Percentiles rank a stretch among this genome's conserved stretches.
Evolutionary conservation across 2,888 invertebrate genomes (phyloP).

Genomic region (Griposia aprilina): DNA sequence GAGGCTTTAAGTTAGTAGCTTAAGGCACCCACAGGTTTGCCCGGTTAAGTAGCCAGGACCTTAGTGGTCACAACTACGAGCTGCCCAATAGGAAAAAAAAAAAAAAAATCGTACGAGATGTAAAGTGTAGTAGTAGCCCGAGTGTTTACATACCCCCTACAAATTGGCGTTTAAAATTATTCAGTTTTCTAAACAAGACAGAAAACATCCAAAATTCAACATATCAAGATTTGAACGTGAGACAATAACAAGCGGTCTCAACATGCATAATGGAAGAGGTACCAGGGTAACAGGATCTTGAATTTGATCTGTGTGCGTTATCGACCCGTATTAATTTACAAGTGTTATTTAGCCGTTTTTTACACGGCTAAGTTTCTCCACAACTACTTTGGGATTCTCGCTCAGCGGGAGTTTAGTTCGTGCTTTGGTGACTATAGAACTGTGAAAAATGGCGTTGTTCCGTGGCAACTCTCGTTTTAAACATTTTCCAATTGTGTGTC

Average conservation of each 20-base stretch:
- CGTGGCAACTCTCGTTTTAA: slow-evolving; percentile 10
- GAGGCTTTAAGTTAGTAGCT: too few species aligned
- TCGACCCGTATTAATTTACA: slow-evolving; percentile 50
- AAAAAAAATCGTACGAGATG: too few species aligned
- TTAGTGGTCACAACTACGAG: too few species aligned
- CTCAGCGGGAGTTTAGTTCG: not conserved
- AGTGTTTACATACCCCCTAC: not conserved
- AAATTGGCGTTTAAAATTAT: not conserved
- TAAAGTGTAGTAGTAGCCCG: not conserved
- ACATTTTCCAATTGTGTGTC: not conserved
- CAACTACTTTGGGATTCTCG: not conserved
- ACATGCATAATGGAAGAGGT: slow-evolving; percentile 67
- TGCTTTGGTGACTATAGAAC: not conserved
- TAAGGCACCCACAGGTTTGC: too few species aligned
- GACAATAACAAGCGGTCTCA: slow-evolving; percentile 16
- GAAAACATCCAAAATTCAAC: not conserved
- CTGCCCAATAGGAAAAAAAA: too few species aligned
- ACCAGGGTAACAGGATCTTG: slow-evolving; percentile 67
- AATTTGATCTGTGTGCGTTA: slow-evolving; percentile 51
- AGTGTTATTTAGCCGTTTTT: slow-evolving; percentile 26
- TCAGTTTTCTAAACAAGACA: not conserved
- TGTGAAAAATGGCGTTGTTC: slow-evolving; percentile 34
- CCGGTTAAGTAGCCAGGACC: too few species aligned
- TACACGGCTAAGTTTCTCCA: slow-evolving; percentile 5
- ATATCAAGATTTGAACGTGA: slow-evolving; percentile 4